Percentiles rank a stretch among this genome's conserved stretches.
phyloP scores from a whole-genome alignment of 2,113 vertebrate genomes.

The Rhea americana region DNA sequence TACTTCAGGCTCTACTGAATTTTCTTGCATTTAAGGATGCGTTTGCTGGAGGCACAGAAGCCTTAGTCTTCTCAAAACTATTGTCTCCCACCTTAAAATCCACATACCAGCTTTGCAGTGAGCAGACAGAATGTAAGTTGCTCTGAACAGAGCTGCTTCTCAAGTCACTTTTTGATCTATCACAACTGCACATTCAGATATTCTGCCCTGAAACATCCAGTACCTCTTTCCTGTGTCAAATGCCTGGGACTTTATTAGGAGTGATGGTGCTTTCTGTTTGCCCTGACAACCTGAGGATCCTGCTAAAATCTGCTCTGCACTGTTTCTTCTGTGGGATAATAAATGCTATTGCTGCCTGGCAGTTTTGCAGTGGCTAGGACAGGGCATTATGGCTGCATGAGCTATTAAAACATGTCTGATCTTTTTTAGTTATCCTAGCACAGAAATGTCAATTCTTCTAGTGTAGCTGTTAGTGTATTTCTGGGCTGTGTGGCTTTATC shows the following conservation, averaged over 20 bases:
- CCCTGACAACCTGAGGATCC: not conserved
- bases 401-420: not conserved
- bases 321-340: not conserved
- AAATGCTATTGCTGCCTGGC: not conserved
- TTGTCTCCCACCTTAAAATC: not conserved
- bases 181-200: not conserved
- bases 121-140: not conserved
- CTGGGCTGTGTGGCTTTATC: not conserved
- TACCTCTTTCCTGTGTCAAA: not conserved
- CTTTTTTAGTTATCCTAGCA: not conserved
- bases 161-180: not conserved
- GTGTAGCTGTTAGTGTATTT: not conserved
- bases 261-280: not conserved
- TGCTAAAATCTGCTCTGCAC: not conserved
- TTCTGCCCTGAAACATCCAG: no score
- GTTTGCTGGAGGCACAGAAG: not conserved
- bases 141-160: not conserved
- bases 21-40: not conserved
- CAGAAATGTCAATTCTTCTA: not conserved
- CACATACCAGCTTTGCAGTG: not conserved
- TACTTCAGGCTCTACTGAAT: not conserved
- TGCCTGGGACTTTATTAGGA: not conserved
- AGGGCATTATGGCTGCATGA: not conserved
- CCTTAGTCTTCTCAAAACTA: not conserved
- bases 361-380: not conserved